Evolutionary conservation across 1,140 invertebrate species (phyloP).

Genomic region (Solenopsis fugax): DNA sequence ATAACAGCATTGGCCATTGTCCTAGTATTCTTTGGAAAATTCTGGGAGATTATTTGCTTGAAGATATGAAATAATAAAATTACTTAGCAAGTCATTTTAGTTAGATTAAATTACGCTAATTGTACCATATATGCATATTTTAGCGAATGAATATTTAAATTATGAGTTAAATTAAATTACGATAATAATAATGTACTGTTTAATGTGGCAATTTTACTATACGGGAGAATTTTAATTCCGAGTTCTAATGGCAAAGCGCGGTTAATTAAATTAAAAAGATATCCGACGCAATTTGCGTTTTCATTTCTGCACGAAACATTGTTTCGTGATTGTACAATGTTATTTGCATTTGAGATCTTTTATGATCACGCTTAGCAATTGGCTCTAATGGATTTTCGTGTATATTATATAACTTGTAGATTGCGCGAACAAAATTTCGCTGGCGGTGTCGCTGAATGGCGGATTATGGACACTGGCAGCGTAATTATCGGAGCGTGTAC

Average conservation of each 20-base stretch:
- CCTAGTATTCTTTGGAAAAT: not conserved
- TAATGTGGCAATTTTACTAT: not conserved
- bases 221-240: not conserved
- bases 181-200: not conserved
- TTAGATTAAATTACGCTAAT: not conserved
- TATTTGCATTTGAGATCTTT: slow-evolving; percentile 19
- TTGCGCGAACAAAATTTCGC: slow-evolving; percentile 11
- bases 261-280: slow-evolving; percentile 15
- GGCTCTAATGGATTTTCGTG: not conserved
- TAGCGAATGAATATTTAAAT: not conserved
- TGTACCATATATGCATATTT: not conserved
- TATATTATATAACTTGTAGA: slow-evolving; percentile 6
- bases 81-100: not conserved
- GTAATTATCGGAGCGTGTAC: slow-evolving; percentile 25
- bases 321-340: slow-evolving; percentile 12
- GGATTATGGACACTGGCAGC: not conserved
- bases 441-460: not conserved
- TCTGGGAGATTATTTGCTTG: slow-evolving; percentile 1
- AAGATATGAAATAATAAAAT: no score
- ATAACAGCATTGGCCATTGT: slow-evolving; percentile 20
- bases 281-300: not conserved
- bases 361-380: not conserved
- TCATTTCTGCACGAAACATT: not conserved
- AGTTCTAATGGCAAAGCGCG: not conserved
- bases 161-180: not conserved